Base-by-base conservation (phyloP, 2,888 invertebrate genomes). In the Saturnia japonica region DNA sequence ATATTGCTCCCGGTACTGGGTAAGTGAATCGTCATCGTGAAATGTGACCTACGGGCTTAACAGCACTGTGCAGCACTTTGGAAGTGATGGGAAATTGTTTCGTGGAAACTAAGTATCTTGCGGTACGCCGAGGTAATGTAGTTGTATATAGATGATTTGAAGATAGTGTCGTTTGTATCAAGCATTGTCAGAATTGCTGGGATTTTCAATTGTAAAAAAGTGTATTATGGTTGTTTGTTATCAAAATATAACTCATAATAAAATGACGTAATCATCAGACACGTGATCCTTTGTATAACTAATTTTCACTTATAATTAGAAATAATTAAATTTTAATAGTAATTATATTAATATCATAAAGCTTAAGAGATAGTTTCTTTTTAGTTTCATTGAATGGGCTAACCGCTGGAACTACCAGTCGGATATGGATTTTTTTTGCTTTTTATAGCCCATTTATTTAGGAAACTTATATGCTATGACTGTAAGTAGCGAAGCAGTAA, bases 1-100 rank as follows among this genome's bases (percentile, higher is more conserved):
- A 85, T 89, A 80, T 88, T 93, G 86, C 92, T 94, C 91, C 93
- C 93, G 85, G 82, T 92, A 74, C 85, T 94, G 88, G 93, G 93
- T 94, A 93, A 93, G 93, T 93, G 80, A 73, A 76, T 67, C 67
- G 42, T 28, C 70, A 47, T 47, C 64, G 64, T 51, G 70, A 60
- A 8, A 54, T 67, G 67, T 51, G 64, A 71, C 42, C 47, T 68
- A 60, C 47, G 57, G 40, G n/a, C 22, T 54, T 57, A 34, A 54
- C 68, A 54, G 67, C 40, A 68, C 42, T n/a, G 43, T 70, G 67
- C 43, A 40, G 69, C 62, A 60, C 25, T 40, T 67, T 54, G 70
- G 67, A 67, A 70, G 70, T 70, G 70, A 70, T 70, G 64, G 60
- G 60, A 60, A 42, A 69, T 69, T 67, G 70, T 66, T 54, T 70